Evolutionary conservation across 2,888 invertebrate species (phyloP).

Genomic region (Apoderus coryli): DNA sequence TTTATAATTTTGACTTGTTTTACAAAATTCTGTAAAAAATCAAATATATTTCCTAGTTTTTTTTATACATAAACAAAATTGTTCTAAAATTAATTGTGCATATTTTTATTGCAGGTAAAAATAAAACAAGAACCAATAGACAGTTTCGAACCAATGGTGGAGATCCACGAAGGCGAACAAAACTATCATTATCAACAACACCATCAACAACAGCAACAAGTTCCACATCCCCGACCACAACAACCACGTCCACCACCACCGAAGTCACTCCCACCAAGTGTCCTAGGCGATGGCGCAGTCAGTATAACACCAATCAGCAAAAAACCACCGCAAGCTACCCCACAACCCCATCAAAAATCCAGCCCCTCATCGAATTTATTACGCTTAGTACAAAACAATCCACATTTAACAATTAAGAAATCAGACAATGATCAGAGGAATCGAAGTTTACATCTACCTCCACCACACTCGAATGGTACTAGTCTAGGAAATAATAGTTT

Average conservation of each 20-base stretch:
- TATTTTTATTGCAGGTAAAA: slow-evolving; percentile 10
- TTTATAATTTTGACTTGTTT: no score
- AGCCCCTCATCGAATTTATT: slow-evolving; percentile 28
- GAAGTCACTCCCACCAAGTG: slow-evolving; percentile 6
- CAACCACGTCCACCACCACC: no score
- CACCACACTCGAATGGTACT: slow-evolving; percentile 9
- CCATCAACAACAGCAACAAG: no score
- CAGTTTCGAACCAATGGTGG: slow-evolving; percentile 29
- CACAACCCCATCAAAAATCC: slow-evolving; percentile 22
- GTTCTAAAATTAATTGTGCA: no score
- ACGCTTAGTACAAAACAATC: slow-evolving; percentile 31
- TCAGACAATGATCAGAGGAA: slow-evolving; percentile 6
- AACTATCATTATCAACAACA: no score
- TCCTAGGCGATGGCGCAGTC: slow-evolving; percentile 23
- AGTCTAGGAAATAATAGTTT: slow-evolving; percentile 11
- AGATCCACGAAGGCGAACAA: slow-evolving; percentile 27
- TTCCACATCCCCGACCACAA: slow-evolving; percentile 19
- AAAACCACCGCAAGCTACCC: no score
- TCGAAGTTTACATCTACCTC: no score
- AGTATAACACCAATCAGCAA: slow-evolving; percentile 31
- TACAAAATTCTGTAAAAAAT: no score
- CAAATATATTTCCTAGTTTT: no score
- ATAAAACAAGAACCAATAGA: slow-evolving; percentile 27
- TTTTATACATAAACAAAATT: no score
- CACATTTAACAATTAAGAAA: slow-evolving; percentile 29